A percentile compares a stretch with the other conserved stretches of the same genome.
phyloP scores from a whole-genome alignment of 2,888 invertebrate species.

The Rapana venosa region DNA sequence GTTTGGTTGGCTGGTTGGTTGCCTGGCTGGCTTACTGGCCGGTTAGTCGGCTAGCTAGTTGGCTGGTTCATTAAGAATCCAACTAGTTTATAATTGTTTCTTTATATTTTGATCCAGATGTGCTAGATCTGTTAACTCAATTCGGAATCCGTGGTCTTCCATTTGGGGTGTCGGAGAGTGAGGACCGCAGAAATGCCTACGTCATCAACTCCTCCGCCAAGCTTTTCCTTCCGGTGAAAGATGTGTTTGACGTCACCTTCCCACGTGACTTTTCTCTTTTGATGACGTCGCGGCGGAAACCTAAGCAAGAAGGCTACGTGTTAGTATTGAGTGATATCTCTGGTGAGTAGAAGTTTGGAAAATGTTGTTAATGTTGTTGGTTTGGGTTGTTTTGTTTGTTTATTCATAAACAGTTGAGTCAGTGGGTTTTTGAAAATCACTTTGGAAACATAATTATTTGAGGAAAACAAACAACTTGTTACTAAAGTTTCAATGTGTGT shows the following conservation, averaged over 20 bases:
- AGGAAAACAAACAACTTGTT: too few species aligned
- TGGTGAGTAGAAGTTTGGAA: slow-evolving; percentile 39
- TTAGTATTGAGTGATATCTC: slow-evolving; percentile 67
- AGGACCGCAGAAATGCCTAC: slow-evolving; percentile 59
- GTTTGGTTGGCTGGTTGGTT: background rate
- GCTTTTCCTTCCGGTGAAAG: slow-evolving; percentile 63
- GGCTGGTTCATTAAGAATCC: too few species aligned
- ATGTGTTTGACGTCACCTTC: slow-evolving; percentile 61
- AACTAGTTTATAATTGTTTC: background rate
- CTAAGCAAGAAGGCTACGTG: slow-evolving; percentile 59
- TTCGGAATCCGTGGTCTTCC: slow-evolving; percentile 66
- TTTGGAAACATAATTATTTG: too few species aligned
- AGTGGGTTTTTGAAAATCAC: too few species aligned
- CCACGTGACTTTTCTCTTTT: slow-evolving; percentile 69
- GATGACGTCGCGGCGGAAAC: slow-evolving; percentile 58
- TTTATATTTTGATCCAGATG: slow-evolving; percentile 52
- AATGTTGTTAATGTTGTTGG: too few species aligned
- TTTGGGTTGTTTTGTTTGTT: too few species aligned
- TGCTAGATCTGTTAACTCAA: slow-evolving; percentile 60
- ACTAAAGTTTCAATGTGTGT: too few species aligned
- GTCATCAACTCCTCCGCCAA: slow-evolving; percentile 62
- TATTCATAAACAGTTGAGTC: too few species aligned
- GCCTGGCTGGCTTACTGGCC: too few species aligned
- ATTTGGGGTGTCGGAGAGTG: slow-evolving; percentile 60
- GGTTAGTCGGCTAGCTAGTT: too few species aligned